Conservation (phyloP, 2,113 vertebrate species). For the Alectura lathami region DNA sequence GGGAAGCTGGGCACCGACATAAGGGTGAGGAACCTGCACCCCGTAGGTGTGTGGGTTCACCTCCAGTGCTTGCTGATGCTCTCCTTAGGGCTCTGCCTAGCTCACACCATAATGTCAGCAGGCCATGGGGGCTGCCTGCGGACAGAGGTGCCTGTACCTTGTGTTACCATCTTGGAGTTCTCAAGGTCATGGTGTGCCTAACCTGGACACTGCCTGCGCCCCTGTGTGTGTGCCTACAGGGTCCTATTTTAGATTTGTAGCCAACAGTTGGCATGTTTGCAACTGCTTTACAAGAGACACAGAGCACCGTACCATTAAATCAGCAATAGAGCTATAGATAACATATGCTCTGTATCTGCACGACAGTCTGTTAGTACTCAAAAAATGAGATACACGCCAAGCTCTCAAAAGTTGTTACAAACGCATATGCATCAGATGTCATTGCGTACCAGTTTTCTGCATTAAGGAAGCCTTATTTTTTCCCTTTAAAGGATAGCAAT, state of each 20-base stretch:
- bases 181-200: background rate
- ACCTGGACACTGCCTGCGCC: background rate
- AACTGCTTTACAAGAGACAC: background rate
- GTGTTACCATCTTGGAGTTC: fast-evolving
- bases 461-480: background rate
- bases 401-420: background rate
- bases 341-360: background rate
- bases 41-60: background rate
- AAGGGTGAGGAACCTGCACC: background rate
- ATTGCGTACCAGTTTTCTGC: background rate
- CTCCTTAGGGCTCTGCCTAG: background rate
- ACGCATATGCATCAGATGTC: background rate
- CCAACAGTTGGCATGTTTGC: background rate
- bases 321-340: background rate
- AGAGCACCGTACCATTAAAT: background rate
- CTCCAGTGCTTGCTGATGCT: background rate
- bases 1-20: fast-evolving
- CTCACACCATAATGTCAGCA: background rate
- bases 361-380: background rate
- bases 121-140: background rate
- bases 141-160: background rate
- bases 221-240: background rate
- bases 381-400: background rate
- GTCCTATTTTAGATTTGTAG: background rate
- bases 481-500: background rate